Evolutionary conservation across 2,888 invertebrate species (phyloP), one percentile per base, ranked within the genome.

Genomic region (Venusia cambrica): DNA sequence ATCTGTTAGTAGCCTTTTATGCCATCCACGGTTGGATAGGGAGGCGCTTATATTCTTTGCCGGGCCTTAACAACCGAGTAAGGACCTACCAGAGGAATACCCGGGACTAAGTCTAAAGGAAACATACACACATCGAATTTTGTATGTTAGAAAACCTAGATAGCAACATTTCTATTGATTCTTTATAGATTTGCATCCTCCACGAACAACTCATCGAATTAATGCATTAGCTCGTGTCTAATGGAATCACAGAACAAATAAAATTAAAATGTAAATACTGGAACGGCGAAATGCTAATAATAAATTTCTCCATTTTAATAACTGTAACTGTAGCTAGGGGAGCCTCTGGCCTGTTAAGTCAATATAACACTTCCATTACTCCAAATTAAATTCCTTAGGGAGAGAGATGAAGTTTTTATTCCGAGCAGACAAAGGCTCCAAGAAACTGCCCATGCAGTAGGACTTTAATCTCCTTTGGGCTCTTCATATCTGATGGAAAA

Each of bases 341-440:
- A 76, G 70, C 72, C 72, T 78, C 79, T 83, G 83, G 83, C 79
- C 84, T 87, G 84, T 83, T 87, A 84, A 87, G 87, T 85, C 87
- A 87, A 85, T 87, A 85, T 85, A 87, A 87, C 87, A 87, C 85
- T 85, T 85, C 87, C 87, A 87, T 85, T 85, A 87, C 81, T 83
- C 72, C 75, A 85, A 85, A 87, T 87, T 85, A 87, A 87, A 87
- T 87, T 87, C 87, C 84, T 79, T 59, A 72, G 87, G 84, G 85
- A 83, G 79, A 58, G 79, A 75, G 73, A 85, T 83, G 78, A 83
- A 81, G 81, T 85, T 87, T 85, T 87, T 85, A 81, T 85, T 73
- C 69, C 50, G 63, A 57, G 48, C 73, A 75, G 73, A 80, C 73
- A 76, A 83, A 29, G 62, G 61, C 44, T 54, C 60, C 57, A 76